Conservation (phyloP, 2,888 invertebrate species). For the Tachina fera region DNA sequence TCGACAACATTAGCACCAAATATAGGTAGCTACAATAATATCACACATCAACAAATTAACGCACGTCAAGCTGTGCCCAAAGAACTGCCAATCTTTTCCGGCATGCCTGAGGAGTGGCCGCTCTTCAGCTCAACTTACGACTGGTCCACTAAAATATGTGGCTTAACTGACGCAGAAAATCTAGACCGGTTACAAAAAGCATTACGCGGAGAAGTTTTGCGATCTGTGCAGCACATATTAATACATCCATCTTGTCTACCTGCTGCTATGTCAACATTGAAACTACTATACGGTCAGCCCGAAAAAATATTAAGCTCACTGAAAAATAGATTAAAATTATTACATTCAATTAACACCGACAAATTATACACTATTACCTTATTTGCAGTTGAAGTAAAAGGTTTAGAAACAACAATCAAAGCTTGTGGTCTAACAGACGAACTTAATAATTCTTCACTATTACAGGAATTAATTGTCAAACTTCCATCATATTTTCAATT, state of each 20-base stretch:
- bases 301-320: neutral
- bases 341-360: neutral
- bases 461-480: constrained; percentile 46
- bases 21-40: no score
- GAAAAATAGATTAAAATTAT: neutral
- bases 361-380: neutral
- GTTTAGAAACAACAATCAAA: neutral
- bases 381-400: no score
- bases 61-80: no score
- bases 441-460: constrained; percentile 38
- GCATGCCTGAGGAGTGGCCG: neutral
- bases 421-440: neutral
- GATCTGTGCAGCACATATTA: no score
- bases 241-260: no score
- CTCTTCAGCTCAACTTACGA: neutral
- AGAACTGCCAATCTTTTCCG: neutral
- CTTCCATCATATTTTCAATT: constrained; percentile 34
- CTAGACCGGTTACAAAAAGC: neutral
- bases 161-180: neutral
- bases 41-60: no score
- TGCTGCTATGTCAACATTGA: neutral
- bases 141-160: neutral
- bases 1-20: no score
- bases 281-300: neutral
- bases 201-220: no score